These are phyloP conservation scores for Blastomussa wellsi DNA, from an alignment of 92 coral and sea anemone species.

Conservation along the genomic window DNA sequence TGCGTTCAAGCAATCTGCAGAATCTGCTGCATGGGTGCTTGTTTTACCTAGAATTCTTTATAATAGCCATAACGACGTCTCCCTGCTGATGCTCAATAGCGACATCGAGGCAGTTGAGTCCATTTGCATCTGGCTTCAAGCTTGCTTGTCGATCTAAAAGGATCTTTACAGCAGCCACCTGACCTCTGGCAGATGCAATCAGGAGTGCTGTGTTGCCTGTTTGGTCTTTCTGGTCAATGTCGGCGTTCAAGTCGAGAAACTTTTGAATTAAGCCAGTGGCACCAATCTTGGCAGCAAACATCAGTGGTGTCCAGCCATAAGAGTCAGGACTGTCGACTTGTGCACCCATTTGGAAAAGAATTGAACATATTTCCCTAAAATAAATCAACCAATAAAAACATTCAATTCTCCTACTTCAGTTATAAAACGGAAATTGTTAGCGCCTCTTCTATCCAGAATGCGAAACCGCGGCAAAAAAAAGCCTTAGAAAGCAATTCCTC, in stretches of 20 bases:
- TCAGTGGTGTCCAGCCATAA: conserved; percentile 69
- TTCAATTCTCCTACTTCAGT: not conserved
- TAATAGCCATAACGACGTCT: conserved; percentile 56
- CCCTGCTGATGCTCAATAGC: conserved; percentile 58
- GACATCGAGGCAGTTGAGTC: conserved; percentile 62
- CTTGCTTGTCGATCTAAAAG: conserved; percentile 57
- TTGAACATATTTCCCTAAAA: conserved; percentile 56
- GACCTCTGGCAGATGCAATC: conserved; percentile 62
- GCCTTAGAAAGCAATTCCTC: not conserved
- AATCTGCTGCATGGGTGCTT: not conserved
- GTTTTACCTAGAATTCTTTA: conserved; percentile 59
- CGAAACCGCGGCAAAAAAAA: not conserved
- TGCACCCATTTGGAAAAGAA: conserved; percentile 65
- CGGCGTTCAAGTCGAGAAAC: conserved; percentile 52
- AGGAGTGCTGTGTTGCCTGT: conserved; percentile 75
- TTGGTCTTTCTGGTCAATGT: conserved; percentile 55
- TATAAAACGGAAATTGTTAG: not conserved
- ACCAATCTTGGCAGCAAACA: conserved; percentile 67
- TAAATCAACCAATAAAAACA: not conserved
- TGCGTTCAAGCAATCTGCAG: not conserved
- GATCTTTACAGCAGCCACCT: conserved; percentile 48
- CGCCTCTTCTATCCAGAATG: not conserved
- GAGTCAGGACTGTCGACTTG: conserved; percentile 59
- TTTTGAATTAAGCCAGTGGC: conserved; percentile 48
- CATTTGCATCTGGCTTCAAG: conserved; percentile 32